Percentiles rank a stretch among this genome's conserved stretches.
These are phyloP conservation scores for Papilio demoleus DNA, from an alignment of 2,888 invertebrate genomes.

Conservation along the genomic window DNA sequence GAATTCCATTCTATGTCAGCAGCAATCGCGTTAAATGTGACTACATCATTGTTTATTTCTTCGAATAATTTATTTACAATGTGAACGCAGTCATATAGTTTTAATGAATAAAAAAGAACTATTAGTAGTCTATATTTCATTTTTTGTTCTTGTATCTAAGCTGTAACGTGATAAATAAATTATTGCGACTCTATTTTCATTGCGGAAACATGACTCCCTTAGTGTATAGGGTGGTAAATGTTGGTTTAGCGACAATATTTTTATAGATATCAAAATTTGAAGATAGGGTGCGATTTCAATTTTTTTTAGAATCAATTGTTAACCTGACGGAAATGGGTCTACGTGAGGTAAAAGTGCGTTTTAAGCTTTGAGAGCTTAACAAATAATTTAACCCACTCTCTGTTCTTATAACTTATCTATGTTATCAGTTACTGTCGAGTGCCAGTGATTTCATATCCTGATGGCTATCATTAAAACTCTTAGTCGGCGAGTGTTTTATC, in stretches of 20 bases:
- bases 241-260: too few species aligned
- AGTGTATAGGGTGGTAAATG: too few species aligned
- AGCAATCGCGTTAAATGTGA: conserved; percentile 61
- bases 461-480: conserved; percentile 46
- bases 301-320: too few species aligned
- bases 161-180: conserved; percentile 14
- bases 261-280: too few species aligned
- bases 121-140: conserved; percentile 10
- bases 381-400: conserved; percentile 27
- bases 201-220: neutral
- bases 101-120: conserved; percentile 32
- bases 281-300: too few species aligned
- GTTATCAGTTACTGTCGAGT: conserved; percentile 41
- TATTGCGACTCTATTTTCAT: neutral
- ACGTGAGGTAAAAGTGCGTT: too few species aligned
- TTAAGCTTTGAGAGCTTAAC: neutral
- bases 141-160: conserved; percentile 2
- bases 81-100: conserved; percentile 49
- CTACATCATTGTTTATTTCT: conserved; percentile 61
- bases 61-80: conserved; percentile 55
- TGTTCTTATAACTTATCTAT: conserved; percentile 37
- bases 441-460: conserved; percentile 40
- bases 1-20: conserved; percentile 73
- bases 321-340: too few species aligned
- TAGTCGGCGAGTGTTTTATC: conserved; percentile 37